Evolutionary conservation across 2,888 invertebrate species (phyloP).

Genomic region (Epistrophe eligans): DNA sequence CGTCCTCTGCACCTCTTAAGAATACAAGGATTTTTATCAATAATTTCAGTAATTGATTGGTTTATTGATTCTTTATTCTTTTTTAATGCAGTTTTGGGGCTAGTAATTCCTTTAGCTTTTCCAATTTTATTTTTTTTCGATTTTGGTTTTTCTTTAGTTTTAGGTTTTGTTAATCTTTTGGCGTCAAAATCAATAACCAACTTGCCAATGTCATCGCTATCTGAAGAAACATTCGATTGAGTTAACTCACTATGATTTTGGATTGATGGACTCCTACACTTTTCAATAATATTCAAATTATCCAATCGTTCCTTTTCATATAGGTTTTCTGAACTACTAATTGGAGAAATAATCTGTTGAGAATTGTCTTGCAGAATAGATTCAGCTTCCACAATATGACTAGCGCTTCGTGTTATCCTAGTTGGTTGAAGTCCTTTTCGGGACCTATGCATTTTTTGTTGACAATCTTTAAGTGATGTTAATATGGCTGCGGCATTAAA

Average conservation of each 20-base stretch:
- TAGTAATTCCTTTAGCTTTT: not conserved
- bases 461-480: constrained; percentile 31
- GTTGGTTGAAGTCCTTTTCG: constrained; percentile 28
- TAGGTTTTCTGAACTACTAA: not conserved
- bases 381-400: constrained; percentile 28
- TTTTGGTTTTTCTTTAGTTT: constrained; percentile 12
- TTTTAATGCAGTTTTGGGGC: not conserved
- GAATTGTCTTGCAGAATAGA: not conserved
- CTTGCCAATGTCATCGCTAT: constrained; percentile 48
- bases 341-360: not conserved
- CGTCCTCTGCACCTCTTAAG: not conserved
- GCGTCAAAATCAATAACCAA: constrained; percentile 41
- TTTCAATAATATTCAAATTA: not conserved
- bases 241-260: not conserved
- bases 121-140: not conserved
- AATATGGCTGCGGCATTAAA: constrained; percentile 56
- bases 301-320: not conserved
- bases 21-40: not conserved
- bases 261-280: not conserved
- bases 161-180: not conserved
- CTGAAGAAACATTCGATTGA: constrained; percentile 20
- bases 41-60: not conserved
- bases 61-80: not conserved
- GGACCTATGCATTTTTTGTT: not conserved
- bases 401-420: constrained; percentile 55